These are phyloP conservation scores for Willowsia nigromaculata DNA, from an alignment of 2,888 invertebrate genomes.

Conservation along the genomic window DNA sequence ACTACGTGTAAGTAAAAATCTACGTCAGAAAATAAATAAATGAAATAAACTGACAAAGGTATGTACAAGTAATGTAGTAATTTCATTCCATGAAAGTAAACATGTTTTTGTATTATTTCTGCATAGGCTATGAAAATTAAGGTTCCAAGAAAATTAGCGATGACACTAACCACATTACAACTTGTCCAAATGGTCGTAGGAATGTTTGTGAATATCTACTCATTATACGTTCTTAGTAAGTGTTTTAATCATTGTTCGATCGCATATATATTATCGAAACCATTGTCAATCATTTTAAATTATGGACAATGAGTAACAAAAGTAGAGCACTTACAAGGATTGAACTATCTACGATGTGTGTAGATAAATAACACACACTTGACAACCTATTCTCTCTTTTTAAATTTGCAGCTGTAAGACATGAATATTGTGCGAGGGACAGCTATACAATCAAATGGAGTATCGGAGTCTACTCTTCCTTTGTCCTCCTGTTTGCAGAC, in stretches of 20 bases:
- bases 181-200: slow-evolving; percentile 96
- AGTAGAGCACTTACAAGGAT: too few relatives aligned
- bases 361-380: too few relatives aligned
- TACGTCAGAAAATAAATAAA: too few relatives aligned
- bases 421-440: slow-evolving; percentile 65
- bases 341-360: too few relatives aligned
- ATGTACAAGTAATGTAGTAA: neutral
- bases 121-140: slow-evolving; percentile 89
- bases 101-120: neutral
- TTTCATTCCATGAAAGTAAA: neutral
- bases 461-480: slow-evolving; percentile 66
- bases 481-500: slow-evolving; percentile 69
- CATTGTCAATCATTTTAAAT: too few relatives aligned
- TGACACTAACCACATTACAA: slow-evolving; percentile 94
- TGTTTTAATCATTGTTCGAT: neutral
- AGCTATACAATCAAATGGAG: slow-evolving; percentile 72
- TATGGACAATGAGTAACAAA: neutral
- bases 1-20: slow-evolving; percentile 58
- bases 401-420: slow-evolving; percentile 55
- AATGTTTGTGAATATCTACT: slow-evolving; percentile 86
- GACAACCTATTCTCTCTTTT: neutral
- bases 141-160: slow-evolving; percentile 91
- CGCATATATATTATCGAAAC: neutral
- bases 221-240: slow-evolving; percentile 72
- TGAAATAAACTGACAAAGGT: neutral